Evolutionary conservation across 2,797 vertebrate genomes (phyloP).

Genomic region (Enteromius unitaeniatus): DNA sequence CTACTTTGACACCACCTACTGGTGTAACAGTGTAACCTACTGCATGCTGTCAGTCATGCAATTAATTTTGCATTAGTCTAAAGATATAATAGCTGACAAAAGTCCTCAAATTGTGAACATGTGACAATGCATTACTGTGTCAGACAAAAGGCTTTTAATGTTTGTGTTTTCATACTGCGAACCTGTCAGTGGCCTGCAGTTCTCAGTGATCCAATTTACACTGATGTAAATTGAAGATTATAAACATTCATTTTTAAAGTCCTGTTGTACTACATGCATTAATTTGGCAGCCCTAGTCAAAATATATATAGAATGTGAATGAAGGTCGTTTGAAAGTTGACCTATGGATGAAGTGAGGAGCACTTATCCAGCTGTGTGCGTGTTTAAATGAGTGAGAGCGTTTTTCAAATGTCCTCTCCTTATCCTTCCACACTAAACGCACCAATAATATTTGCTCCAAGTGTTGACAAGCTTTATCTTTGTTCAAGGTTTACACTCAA

Average conservation of each 20-base stretch:
- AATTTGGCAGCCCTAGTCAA: slow-evolving; percentile 8
- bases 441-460: slow-evolving; percentile 60
- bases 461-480: slow-evolving; percentile 64
- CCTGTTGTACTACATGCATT: background rate
- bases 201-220: background rate
- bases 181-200: background rate
- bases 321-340: slow-evolving; percentile 30
- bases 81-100: background rate
- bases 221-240: background rate
- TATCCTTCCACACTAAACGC: slow-evolving; percentile 44
- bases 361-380: slow-evolving; percentile 7
- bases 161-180: background rate
- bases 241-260: background rate
- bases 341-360: background rate
- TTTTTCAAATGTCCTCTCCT: slow-evolving; percentile 38
- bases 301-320: background rate
- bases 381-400: background rate
- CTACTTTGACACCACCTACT: background rate
- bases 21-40: background rate
- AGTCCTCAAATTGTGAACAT: background rate
- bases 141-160: background rate
- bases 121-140: background rate
- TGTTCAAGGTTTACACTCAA: slow-evolving; percentile 64
- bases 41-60: background rate
- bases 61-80: background rate